A percentile compares a stretch with the other conserved stretches of the same genome.
Evolutionary conservation across 2,888 invertebrate species (phyloP).

Genomic region (Chloromyia formosa): DNA sequence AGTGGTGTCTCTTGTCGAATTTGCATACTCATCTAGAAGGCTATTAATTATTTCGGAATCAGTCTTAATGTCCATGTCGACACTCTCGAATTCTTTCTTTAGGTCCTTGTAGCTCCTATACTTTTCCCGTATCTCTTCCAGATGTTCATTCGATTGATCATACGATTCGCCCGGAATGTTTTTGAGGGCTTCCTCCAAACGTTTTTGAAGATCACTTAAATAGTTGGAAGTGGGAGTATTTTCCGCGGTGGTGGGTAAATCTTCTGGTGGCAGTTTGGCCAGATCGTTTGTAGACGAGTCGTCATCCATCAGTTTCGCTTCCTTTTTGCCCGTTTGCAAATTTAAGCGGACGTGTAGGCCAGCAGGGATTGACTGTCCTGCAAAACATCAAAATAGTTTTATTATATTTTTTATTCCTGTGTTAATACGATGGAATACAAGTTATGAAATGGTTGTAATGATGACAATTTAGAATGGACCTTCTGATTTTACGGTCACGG

Average conservation of each 20-base stretch:
- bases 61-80: slow-evolving; percentile 72
- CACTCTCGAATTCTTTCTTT: slow-evolving; percentile 70
- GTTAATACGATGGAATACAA: too few relatives aligned
- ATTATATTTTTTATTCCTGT: background rate
- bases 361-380: slow-evolving; percentile 76
- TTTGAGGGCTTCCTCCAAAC: slow-evolving; percentile 61
- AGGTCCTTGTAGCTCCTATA: slow-evolving; percentile 72
- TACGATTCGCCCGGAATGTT: slow-evolving; percentile 62
- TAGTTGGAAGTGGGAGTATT: slow-evolving; percentile 53
- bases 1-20: slow-evolving; percentile 56
- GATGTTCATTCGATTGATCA: slow-evolving; percentile 55
- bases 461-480: too few relatives aligned
- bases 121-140: slow-evolving; percentile 61
- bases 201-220: slow-evolving; percentile 52
- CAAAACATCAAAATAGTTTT: slow-evolving; percentile 46
- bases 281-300: slow-evolving; percentile 50
- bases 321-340: slow-evolving; percentile 76
- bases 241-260: slow-evolving; percentile 43
- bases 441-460: too few relatives aligned
- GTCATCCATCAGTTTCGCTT: slow-evolving; percentile 74
- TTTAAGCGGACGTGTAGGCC: slow-evolving; percentile 81
- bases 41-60: slow-evolving; percentile 72
- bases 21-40: slow-evolving; percentile 64
- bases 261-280: slow-evolving; percentile 16
- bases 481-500: too few relatives aligned